These are phyloP conservation scores for Leptobrachium leishanense DNA, from an alignment of 2,113 vertebrate genomes.

Conservation along the genomic window DNA sequence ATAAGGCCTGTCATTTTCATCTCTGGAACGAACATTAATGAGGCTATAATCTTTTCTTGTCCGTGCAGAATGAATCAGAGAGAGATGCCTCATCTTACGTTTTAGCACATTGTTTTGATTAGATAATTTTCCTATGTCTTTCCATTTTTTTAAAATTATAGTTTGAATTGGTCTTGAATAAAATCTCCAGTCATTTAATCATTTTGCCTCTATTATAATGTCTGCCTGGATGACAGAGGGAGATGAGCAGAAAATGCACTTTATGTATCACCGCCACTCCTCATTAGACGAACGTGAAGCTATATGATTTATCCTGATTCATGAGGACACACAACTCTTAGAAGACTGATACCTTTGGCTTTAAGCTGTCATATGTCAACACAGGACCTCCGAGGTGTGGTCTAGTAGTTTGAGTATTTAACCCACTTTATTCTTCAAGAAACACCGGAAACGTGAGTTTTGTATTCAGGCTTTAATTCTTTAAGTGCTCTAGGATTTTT, in stretches of 20 bases:
- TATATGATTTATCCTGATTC: conserved; percentile 43
- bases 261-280: conserved; percentile 34
- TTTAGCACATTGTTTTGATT: conserved; percentile 49
- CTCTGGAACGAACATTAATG: conserved; percentile 43
- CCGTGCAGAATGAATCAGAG: conserved; percentile 41
- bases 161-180: conserved; percentile 49
- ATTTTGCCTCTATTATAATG: conserved; percentile 49
- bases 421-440: conserved; percentile 32
- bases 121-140: conserved; percentile 49
- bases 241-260: conserved; percentile 48
- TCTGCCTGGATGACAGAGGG: conserved; percentile 46
- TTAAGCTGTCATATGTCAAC: conserved; percentile 22
- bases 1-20: conserved; percentile 45
- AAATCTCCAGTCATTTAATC: conserved; percentile 49
- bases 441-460: conserved; percentile 20
- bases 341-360: conserved; percentile 28
- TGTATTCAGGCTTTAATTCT: conserved; percentile 22
- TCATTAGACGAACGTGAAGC: conserved; percentile 40
- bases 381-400: conserved; percentile 30
- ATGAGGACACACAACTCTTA: conserved; percentile 17
- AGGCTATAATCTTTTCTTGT: conserved; percentile 50
- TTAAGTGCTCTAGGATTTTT: conserved; percentile 29
- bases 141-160: conserved; percentile 45
- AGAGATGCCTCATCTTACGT: conserved; percentile 46
- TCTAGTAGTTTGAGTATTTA: conserved; percentile 12